These are phyloP conservation scores for Melanargia galathea DNA, from an alignment of 2,888 invertebrate species.

Conservation along the genomic window DNA sequence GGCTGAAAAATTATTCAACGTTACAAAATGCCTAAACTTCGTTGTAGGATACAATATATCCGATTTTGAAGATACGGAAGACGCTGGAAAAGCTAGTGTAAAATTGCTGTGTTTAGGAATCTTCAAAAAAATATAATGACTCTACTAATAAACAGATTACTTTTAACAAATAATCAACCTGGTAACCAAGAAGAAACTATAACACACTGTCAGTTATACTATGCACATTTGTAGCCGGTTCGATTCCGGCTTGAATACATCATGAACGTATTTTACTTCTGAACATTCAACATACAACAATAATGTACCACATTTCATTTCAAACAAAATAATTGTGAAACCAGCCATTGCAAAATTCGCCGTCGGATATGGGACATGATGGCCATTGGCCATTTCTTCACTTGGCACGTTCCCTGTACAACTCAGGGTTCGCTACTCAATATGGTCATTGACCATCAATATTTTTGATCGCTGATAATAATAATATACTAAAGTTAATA, in stretches of 20 bases:
- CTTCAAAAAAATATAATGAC: not conserved
- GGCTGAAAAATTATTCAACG: not conserved
- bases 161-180: not conserved
- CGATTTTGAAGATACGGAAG: not conserved
- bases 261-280: not conserved
- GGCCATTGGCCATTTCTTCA: not conserved
- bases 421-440: not conserved
- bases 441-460: not conserved
- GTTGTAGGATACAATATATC: not conserved
- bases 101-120: not conserved
- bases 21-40: not conserved
- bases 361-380: not conserved
- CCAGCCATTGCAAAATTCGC: not conserved
- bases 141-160: not conserved
- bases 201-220: not conserved
- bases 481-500: constrained; percentile 5
- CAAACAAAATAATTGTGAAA: not conserved
- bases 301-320: not conserved
- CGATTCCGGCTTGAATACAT: constrained; percentile 6
- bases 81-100: not conserved
- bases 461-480: not conserved
- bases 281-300: not conserved
- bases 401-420: not conserved
- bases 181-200: not conserved
- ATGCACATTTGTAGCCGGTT: not conserved